These are phyloP conservation scores for Sandelia bainsii DNA, from an alignment of 2,797 vertebrate species.

Conservation along the genomic window DNA sequence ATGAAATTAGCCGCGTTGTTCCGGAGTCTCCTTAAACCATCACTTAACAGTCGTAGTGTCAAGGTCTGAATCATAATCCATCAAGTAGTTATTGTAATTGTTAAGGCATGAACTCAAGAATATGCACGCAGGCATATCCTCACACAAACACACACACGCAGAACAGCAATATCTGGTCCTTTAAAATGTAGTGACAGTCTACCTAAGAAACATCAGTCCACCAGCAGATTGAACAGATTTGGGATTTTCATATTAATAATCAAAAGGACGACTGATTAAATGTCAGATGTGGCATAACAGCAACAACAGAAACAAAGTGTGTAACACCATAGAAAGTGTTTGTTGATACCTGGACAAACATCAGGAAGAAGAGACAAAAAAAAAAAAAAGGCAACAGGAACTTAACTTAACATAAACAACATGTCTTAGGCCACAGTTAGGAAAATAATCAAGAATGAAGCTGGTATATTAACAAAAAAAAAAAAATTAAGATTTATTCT, in stretches of 20 bases:
- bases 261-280: slow-evolving; percentile 11
- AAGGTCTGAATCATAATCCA: background rate
- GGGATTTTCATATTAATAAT: slow-evolving; percentile 42
- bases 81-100: slow-evolving; percentile 38
- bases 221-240: background rate
- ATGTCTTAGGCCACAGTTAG: background rate
- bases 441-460: background rate
- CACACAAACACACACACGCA: background rate
- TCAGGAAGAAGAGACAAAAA: background rate
- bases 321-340: background rate
- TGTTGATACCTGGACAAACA: background rate
- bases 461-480: background rate
- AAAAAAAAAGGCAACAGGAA: background rate
- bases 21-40: background rate
- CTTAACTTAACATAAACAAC: too few species aligned
- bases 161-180: slow-evolving; percentile 33
- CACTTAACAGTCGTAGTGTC: slow-evolving; percentile 22
- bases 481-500: background rate
- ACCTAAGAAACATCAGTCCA: background rate
- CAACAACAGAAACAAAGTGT: background rate
- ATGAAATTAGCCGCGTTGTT: too few species aligned
- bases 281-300: background rate
- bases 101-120: slow-evolving; percentile 62
- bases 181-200: background rate
- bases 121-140: background rate